Evolutionary conservation across 2,888 invertebrate genomes (phyloP), one percentile per base, ranked within the genome.

Genomic region (Andrena bucephala): DNA sequence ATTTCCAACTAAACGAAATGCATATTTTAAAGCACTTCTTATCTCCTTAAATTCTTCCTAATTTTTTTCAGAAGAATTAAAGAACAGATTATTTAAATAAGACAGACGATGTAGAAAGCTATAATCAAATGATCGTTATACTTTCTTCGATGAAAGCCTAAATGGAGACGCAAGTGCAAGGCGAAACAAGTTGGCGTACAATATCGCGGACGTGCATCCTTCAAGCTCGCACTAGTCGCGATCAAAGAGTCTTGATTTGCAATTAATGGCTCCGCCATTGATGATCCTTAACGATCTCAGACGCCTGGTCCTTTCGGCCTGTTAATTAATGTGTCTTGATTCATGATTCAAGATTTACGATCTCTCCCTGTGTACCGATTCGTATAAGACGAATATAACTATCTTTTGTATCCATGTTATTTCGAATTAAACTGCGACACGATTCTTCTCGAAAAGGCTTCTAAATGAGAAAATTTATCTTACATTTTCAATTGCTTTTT

Each of bases 241-340:
- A 90, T 87, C 85, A 88, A 75, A 84, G 85, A 77, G 85, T 75
- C 87, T 89, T 88, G 89, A 90, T 89, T 90, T 82, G 85, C 85
- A 82, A 84, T 88, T 90, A 90, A 89, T 88, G 82, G 81, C 85
- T 71, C 66, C 65, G 73, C 65, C 80, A 83, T 77, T 86, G 84
- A 89, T 84, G 85, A 87, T 85, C 81, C 86, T 74, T 77, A 85
- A 89, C 77, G 86, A 87, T 87, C 89, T 77, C 72, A 73, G 83
- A 74, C 84, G 82, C 72, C 77, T 70, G 73, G 67, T 66, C 62
- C 48, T 60, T 77, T 57, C 48, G 60, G 50, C 42, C 62, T 31
- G 60, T 75, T 78, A 85, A 85, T 85, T 80, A 85, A 85, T 75
- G 79, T 74, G 66, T 77, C 79, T 84, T 69, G 77, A 85, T 87